phyloP scores from a whole-genome alignment of 2,113 vertebrate species.

The Alouatta palliata region DNA sequence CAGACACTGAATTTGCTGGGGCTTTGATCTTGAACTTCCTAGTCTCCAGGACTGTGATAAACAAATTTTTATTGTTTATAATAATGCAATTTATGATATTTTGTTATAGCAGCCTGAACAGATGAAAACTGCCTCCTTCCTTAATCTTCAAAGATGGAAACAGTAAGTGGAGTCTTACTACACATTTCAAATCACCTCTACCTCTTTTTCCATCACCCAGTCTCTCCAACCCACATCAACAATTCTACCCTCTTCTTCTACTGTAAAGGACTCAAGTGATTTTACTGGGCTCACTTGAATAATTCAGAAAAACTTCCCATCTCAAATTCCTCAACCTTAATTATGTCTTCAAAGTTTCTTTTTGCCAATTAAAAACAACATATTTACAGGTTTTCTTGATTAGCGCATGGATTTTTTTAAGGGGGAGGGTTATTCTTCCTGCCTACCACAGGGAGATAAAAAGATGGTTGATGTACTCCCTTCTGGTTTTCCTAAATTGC shows the following conservation, averaged over 20 bases:
- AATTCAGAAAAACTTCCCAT: background rate
- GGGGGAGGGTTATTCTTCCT: background rate
- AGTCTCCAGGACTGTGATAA: background rate
- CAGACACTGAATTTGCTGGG: background rate
- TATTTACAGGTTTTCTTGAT: background rate
- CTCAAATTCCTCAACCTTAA: background rate
- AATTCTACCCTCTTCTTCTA: background rate
- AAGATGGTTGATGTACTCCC: background rate
- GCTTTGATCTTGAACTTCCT: background rate
- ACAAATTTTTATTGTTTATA: background rate
- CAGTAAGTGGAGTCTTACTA: background rate
- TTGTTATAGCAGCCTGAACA: background rate
- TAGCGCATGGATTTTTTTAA: background rate
- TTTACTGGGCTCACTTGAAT: background rate
- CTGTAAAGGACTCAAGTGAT: background rate
- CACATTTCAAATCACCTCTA: background rate
- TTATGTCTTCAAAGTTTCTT: background rate
- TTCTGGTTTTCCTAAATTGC: constrained; percentile 8
- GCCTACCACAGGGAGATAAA: background rate
- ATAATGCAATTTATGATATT: background rate
- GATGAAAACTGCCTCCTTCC: background rate
- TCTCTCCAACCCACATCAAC: background rate
- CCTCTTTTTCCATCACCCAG: background rate
- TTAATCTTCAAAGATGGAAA: background rate
- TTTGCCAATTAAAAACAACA: background rate